These are phyloP conservation scores for Silvanus unidentatus DNA, from an alignment of 2,888 invertebrate genomes.

Conservation along the genomic window DNA sequence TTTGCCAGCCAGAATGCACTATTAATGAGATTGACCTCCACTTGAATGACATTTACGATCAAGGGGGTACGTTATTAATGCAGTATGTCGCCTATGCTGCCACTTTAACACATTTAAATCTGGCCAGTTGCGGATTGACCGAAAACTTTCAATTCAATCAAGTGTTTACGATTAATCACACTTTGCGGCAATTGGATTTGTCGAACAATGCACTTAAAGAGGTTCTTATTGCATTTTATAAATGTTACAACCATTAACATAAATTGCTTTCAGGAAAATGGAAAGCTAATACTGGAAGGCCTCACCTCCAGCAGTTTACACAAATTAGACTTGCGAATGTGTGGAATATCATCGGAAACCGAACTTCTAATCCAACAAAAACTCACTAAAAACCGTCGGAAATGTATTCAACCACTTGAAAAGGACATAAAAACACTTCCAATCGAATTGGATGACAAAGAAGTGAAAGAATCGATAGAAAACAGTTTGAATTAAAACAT, in stretches of 20 bases:
- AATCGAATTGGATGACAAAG: neutral
- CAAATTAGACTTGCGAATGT: constrained; percentile 36
- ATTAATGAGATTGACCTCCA: constrained; percentile 29
- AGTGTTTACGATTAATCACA: constrained; percentile 29
- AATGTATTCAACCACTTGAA: neutral
- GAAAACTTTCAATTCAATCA: constrained; percentile 25
- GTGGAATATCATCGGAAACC: constrained; percentile 24
- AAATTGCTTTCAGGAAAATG: constrained; percentile 27
- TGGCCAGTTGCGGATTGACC: constrained; percentile 36
- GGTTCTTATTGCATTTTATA: constrained; percentile 24
- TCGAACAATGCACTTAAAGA: constrained; percentile 42
- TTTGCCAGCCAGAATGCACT: constrained; percentile 23
- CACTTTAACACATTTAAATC: constrained; percentile 25
- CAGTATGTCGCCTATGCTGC: constrained; percentile 21
- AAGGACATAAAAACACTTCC: neutral
- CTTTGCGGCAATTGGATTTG: constrained; percentile 34
- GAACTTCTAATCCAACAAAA: constrained; percentile 28
- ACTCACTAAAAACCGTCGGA: constrained; percentile 24
- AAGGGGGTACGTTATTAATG: constrained; percentile 29
- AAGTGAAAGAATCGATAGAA: no score
- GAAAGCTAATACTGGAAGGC: constrained; percentile 25
- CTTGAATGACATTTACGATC: constrained; percentile 30
- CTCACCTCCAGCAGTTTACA: constrained; percentile 29
- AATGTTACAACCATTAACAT: neutral
- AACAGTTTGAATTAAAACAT: no score